A percentile compares a stretch with the other conserved stretches of the same genome.
These are phyloP conservation scores for Melanotaenia parkinsoni DNA, from an alignment of 2,797 vertebrate species.

Conservation along the genomic window DNA sequence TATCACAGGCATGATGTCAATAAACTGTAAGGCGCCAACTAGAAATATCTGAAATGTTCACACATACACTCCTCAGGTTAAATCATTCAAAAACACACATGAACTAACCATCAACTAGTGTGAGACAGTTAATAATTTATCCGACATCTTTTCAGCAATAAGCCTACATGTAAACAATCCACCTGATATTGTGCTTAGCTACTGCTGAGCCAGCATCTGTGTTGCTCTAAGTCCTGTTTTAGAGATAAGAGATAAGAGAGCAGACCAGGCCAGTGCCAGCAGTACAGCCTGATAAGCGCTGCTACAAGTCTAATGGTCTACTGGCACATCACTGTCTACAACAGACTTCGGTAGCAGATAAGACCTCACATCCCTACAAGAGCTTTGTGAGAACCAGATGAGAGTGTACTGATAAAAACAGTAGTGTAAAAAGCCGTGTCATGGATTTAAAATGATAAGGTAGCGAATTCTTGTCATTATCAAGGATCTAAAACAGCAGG, in stretches of 20 bases:
- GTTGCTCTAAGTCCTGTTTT: conserved; percentile 58
- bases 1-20: conserved; percentile 12
- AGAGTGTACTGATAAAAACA: conserved; percentile 32
- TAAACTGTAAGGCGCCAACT: not conserved
- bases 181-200: conserved; percentile 57
- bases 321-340: conserved; percentile 59
- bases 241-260: conserved; percentile 71
- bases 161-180: conserved; percentile 13
- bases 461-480: not conserved
- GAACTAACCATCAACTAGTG: conserved; percentile 7
- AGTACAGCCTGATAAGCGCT: conserved; percentile 65
- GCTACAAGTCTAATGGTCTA: conserved; percentile 43
- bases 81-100: not conserved
- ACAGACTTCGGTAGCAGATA: conserved; percentile 65
- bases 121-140: conserved; percentile 36
- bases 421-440: conserved; percentile 23
- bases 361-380: conserved; percentile 47
- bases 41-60: conserved; percentile 9
- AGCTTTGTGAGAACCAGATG: conserved; percentile 48
- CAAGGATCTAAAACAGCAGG: conserved; percentile 1
- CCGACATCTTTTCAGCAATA: conserved; percentile 19
- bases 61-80: conserved; percentile 9
- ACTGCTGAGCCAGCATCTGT: conserved; percentile 37
- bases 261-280: conserved; percentile 39
- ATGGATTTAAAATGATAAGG: conserved; percentile 6